Percentiles rank a stretch among this genome's conserved stretches.
These are phyloP conservation scores for Noctuana brunneofusca DNA, from an alignment of 2,888 invertebrate genomes.

Conservation along the genomic window DNA sequence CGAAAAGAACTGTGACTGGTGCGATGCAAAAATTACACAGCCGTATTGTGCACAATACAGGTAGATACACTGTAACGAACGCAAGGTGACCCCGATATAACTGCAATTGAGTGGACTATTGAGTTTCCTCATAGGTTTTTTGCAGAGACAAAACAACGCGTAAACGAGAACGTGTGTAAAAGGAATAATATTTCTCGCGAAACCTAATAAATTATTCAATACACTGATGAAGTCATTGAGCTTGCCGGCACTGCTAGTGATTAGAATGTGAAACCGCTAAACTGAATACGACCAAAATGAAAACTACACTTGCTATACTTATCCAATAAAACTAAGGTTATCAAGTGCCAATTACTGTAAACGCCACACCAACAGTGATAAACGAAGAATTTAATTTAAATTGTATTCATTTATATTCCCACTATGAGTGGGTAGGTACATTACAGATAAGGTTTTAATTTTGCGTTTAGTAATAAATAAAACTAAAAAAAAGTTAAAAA, in stretches of 20 bases:
- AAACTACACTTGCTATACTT: background rate
- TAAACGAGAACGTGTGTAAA: slow-evolving; percentile 24
- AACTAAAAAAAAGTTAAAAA: no score
- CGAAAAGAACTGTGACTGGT: slow-evolving; percentile 39
- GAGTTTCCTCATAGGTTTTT: slow-evolving; percentile 43
- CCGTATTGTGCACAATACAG: slow-evolving; percentile 38
- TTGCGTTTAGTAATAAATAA: background rate
- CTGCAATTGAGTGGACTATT: slow-evolving; percentile 47
- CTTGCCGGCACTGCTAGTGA: background rate
- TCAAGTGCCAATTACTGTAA: slow-evolving; percentile 16
- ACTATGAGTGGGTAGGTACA: background rate
- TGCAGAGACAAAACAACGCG: slow-evolving; percentile 24
- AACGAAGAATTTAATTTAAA: slow-evolving; percentile 9
- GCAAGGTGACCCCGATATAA: slow-evolving; percentile 66
- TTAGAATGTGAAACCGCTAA: slow-evolving; percentile 7
- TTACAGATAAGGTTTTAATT: background rate
- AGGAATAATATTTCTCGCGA: slow-evolving; percentile 15
- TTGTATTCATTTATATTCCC: background rate
- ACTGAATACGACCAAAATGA: background rate
- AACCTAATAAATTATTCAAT: slow-evolving; percentile 29
- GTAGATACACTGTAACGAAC: slow-evolving; percentile 53
- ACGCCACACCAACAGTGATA: background rate
- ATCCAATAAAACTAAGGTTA: slow-evolving; percentile 17
- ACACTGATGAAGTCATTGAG: slow-evolving; percentile 14
- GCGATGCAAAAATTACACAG: slow-evolving; percentile 26